These are phyloP conservation scores for human (Homo sapiens) DNA, from an alignment of 2,113 vertebrate genomes.

Conservation along the genomic window GRCh38 chr4:121141001-121141500, in stretches of 20 bases:
- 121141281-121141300: background rate
- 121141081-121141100: background rate
- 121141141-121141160: background rate
- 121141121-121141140: background rate
- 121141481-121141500: background rate
- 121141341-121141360: background rate
- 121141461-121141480: background rate
- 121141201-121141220: background rate
- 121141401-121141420: background rate
- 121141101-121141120: constrained; percentile 56
- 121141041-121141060: constrained; percentile 63
- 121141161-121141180: background rate
- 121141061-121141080: constrained; percentile 72
- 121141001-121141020: accelerated
- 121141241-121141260: background rate
- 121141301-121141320: background rate
- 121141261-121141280: constrained; percentile 40
- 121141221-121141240: background rate
- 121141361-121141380: constrained; percentile 32
- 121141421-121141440: background rate
- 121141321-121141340: background rate
- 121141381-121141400: constrained; percentile 30
- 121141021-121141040: constrained; percentile 67
- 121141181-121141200: too few species aligned
- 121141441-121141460: background rate